Evolutionary conservation across 2,797 vertebrate species (phyloP), one percentile per base, ranked within the genome.

Genomic region (Malacoraja senta): DNA sequence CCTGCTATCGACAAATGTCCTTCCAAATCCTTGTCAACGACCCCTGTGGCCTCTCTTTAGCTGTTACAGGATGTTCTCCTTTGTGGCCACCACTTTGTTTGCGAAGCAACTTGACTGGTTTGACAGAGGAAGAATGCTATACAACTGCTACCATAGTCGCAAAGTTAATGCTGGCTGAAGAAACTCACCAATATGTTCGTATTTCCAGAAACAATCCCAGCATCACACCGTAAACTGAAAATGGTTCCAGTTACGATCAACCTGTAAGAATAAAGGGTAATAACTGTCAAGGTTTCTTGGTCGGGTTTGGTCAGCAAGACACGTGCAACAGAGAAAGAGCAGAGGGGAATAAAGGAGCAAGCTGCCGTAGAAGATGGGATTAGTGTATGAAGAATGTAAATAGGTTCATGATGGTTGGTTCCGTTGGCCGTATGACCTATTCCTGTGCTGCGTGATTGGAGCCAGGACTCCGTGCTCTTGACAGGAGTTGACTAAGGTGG

Each of bases 201-300:
- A 68, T 68, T 88, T 88, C 32, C 61, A 24, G 63, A 9, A 68
- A 88, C 17, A 63, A 68, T 32, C n/a, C 63, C 61, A 88, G 61
- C 32, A 68, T n/a, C 63, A n/a, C 65, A 35, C 63, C 35, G 84
- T 68, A 88, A 68, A n/a, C 84, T 88, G 84, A 88, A 88, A 88
- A 88, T 0, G 63, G 63, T 68, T 35, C 84, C 61, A 35, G 84
- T 88, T 21, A 88, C n/a, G 68, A 88, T 19, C 63, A 88, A 88
- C 84, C 84, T 88, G 35, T 32, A 88, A 68, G 65, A 88, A 19
- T 32, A 88, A 88, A 88, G 10, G n/a, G 61, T 88, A 24, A 88
- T 15, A 88, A 68, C 32, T 21, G n/a, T 35, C 6, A 35, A 68
- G n/a, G 61, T 9, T 32, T 35, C 8, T 63, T 88, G 17, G 32